Base-by-base conservation (phyloP, 2,797 vertebrate genomes). In the Labeo calbasu region DNA sequence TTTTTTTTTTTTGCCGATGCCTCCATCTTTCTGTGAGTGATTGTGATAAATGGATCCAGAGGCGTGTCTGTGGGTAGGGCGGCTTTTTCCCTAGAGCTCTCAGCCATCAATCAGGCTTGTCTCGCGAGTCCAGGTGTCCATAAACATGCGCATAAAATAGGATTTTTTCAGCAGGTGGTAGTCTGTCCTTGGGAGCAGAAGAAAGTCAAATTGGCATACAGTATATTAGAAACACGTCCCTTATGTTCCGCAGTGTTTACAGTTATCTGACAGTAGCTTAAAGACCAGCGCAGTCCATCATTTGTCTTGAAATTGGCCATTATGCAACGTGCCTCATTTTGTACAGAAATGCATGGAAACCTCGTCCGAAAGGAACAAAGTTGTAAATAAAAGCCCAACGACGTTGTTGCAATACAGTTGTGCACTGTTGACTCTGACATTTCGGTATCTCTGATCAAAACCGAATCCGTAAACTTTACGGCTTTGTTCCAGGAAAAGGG, bases 71-170 rank as follows among this genome's bases (percentile, higher is more conserved):
- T 87, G 87, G 92, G 90, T 86, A 87, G 89, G 90, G 87, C 90
- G 86, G 87, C 78, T 89, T 91, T 92, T 89, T 92, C 89, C 89
- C 88, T 70, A 77, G 89, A 90, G 88, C 72, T 17, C 73, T 66
- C 55, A 91, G 90, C 92, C 75, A 92, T 94, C 92, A 88, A 89
- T 93, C 89, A 86, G 36, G 77, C 83, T 66, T 71, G 63, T 76
- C 86, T 90, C 91, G 84, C 57, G 88, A 91, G 91, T 85, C 19
- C 70, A 89, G 87, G 75, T 86, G 71, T 91, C 90, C 92, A 91
- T 93, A 95, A 93, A 94, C 91, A 92, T 91, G 91, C 90, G 88
- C 91, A 93, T 93, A 91, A 93, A 93, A 93, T 92, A 89, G 83
- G 87, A 90, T 90, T 89, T 80, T 69, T 93, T 92, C 91, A 89